Percentiles rank a stretch among this genome's conserved stretches.
Evolutionary conservation across 2,888 invertebrate species (phyloP).

Genomic region (Petrophora chlorosata): DNA sequence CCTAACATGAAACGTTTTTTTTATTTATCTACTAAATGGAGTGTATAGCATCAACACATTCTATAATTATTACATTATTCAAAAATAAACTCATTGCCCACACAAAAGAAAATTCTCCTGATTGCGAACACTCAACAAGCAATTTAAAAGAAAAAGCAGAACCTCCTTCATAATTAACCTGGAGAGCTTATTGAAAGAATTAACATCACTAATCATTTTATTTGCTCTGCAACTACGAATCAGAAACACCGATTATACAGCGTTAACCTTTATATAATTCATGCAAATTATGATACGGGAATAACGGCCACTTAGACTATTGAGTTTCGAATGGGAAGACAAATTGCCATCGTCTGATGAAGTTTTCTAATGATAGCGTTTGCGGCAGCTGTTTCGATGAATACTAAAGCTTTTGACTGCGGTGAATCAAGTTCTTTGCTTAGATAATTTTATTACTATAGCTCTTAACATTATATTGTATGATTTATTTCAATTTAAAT

Average conservation of each 20-base stretch:
- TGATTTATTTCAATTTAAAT: too few species aligned
- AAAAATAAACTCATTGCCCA: too few species aligned
- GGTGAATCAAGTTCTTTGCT: constrained; percentile 1
- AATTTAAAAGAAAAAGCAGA: neutral
- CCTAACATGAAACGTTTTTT: too few species aligned
- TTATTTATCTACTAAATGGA: too few species aligned
- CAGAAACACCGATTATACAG: constrained; percentile 58
- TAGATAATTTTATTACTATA: neutral
- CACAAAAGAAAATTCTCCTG: too few species aligned
- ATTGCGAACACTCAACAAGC: too few species aligned
- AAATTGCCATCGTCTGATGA: constrained; percentile 41
- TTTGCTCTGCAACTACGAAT: constrained; percentile 57
- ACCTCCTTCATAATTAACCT: neutral
- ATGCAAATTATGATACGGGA: constrained; percentile 64
- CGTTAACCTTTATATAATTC: constrained; percentile 65
- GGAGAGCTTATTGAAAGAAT: constrained; percentile 36
- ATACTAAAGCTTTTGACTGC: constrained; percentile 2
- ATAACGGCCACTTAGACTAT: constrained; percentile 38
- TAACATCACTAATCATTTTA: constrained; percentile 65
- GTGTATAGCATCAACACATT: too few species aligned
- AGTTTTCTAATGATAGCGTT: constrained; percentile 28
- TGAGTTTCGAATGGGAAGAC: constrained; percentile 43
- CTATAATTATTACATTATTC: too few species aligned
- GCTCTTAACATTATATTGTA: too few species aligned
- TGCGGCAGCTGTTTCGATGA: constrained; percentile 13